Percentiles rank a stretch among this genome's conserved stretches.
Conservation (phyloP, 1,140 invertebrate genomes). For the Cyrtorhinus lividipennis region DNA sequence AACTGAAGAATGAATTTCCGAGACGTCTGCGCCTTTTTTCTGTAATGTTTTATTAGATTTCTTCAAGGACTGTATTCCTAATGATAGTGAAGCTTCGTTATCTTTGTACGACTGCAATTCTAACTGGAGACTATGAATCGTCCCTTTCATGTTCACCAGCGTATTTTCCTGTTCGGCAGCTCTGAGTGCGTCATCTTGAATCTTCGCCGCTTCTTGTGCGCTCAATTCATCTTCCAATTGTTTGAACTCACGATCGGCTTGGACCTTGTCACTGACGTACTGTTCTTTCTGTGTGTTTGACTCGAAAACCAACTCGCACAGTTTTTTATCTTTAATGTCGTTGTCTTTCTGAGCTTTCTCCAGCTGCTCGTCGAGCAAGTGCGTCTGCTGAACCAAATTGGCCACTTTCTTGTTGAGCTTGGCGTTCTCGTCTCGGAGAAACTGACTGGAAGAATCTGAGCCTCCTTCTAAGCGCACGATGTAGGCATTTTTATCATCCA, state of each 20-base stretch:
- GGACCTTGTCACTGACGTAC: background rate
- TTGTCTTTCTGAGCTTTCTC: constrained; percentile 17
- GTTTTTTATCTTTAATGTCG: constrained; percentile 22
- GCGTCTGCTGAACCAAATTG: constrained; percentile 1
- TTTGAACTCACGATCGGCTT: constrained; percentile 7
- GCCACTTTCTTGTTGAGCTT: constrained; percentile 13
- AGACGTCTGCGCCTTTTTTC: background rate
- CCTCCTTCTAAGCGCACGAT: constrained; percentile 9
- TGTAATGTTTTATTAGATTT: background rate
- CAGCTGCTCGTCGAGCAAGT: constrained; percentile 5
- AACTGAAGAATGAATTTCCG: background rate
- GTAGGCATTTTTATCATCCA: background rate
- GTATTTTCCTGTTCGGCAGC: background rate
- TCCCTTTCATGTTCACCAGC: background rate
- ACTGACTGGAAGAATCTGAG: background rate
- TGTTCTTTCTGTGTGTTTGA: constrained; percentile 11
- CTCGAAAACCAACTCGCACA: constrained; percentile 23
- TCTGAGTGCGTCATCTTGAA: no score
- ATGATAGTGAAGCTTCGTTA: background rate
- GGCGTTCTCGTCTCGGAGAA: constrained; percentile 14
- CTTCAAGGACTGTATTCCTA: background rate
- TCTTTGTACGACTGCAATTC: background rate
- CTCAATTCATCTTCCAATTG: constrained; percentile 12
- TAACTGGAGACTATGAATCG: background rate
- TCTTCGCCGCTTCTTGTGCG: background rate